These are phyloP conservation scores for Quadroppia sp. DNA, from an alignment of 2,888 invertebrate genomes.

Conservation along the genomic window DNA sequence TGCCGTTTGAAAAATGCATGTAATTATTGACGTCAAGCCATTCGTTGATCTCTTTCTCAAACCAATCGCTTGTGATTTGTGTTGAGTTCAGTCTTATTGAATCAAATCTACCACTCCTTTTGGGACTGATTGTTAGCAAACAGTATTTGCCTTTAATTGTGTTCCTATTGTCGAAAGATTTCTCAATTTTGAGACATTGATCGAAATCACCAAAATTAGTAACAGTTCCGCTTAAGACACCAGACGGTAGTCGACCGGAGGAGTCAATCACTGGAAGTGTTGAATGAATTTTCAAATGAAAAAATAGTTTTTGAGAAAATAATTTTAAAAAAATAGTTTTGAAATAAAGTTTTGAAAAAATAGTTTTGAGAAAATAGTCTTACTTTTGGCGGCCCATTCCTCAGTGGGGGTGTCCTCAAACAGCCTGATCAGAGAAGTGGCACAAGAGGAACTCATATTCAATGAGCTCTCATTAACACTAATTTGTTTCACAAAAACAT, in stretches of 20 bases:
- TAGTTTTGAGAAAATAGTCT: too few species aligned
- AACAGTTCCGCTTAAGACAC: slow-evolving; percentile 39
- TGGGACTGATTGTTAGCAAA: slow-evolving; percentile 28
- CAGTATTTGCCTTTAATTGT: slow-evolving; percentile 38
- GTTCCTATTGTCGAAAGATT: background rate
- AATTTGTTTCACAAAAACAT: background rate
- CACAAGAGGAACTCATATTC: background rate
- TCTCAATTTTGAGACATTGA: slow-evolving; percentile 40
- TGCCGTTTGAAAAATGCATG: slow-evolving; percentile 7
- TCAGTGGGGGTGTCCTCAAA: background rate
- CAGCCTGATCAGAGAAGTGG: background rate
- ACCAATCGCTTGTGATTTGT: background rate
- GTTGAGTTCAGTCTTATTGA: background rate
- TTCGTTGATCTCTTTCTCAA: slow-evolving; percentile 10
- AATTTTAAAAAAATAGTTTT: too few species aligned
- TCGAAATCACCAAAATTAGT: slow-evolving; percentile 42
- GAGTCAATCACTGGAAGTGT: slow-evolving; percentile 40
- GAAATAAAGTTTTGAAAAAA: too few species aligned
- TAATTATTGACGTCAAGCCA: slow-evolving; percentile 33
- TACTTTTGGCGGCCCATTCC: slow-evolving; percentile 12
- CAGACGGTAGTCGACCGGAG: slow-evolving; percentile 35
- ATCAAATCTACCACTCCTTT: background rate
- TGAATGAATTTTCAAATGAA: too few species aligned
- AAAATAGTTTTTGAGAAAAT: too few species aligned
- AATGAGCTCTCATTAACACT: too few species aligned